Conservation (phyloP, 2,113 vertebrate genomes). For the Poeciliopsis prolifica region DNA sequence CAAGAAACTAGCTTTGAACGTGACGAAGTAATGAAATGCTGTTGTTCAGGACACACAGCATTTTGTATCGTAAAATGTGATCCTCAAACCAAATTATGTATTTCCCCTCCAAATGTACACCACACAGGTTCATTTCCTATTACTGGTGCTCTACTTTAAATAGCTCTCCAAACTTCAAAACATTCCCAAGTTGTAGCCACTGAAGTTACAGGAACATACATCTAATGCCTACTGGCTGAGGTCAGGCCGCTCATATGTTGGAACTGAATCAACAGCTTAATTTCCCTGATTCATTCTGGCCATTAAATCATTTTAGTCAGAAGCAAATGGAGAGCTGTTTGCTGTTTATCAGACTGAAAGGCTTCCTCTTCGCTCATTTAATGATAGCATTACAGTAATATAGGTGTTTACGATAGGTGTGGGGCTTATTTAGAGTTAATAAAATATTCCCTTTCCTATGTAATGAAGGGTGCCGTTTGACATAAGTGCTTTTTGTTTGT, state of each 20-base stretch:
- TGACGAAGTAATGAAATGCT: neutral
- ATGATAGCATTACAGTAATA: constrained; percentile 79
- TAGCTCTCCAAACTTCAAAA: neutral
- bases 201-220: constrained; percentile 8
- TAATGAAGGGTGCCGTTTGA: constrained; percentile 75
- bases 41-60: neutral
- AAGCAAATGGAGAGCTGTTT: constrained; percentile 75
- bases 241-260: constrained; percentile 53
- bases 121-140: neutral
- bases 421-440: constrained; percentile 80
- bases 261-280: constrained; percentile 72
- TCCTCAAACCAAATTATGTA: neutral
- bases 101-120: neutral
- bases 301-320: constrained; percentile 77
- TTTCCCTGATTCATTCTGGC: constrained; percentile 70
- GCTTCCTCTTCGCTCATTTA: constrained; percentile 68
- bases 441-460: constrained; percentile 77
- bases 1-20: neutral
- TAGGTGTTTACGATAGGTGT: constrained; percentile 80
- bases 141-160: neutral
- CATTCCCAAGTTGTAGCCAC: neutral
- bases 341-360: constrained; percentile 76
- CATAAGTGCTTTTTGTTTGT: constrained; percentile 83
- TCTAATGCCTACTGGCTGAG: constrained; percentile 33
- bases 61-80: neutral